Conservation (phyloP, 2,888 invertebrate genomes). For the Limenitis arthemis region DNA sequence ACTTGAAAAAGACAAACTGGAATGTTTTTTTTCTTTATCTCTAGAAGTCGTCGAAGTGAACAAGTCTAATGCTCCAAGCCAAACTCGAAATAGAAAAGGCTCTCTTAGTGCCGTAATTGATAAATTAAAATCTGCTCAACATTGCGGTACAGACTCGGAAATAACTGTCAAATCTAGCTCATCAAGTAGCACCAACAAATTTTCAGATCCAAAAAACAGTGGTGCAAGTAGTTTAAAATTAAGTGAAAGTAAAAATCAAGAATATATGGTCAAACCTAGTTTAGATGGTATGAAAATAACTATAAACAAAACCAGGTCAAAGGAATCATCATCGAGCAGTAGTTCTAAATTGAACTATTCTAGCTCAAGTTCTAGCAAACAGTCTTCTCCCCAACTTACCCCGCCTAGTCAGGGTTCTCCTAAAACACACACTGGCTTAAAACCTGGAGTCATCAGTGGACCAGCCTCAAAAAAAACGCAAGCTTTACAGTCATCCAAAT, state of each 20-base stretch:
- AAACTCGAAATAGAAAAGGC: conserved; percentile 79
- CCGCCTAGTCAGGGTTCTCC: conserved; percentile 76
- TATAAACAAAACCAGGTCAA: conserved; percentile 89
- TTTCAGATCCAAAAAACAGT: conserved; percentile 64
- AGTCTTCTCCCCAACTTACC: conserved; percentile 61
- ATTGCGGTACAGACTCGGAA: conserved; percentile 71
- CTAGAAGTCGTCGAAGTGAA: conserved; percentile 69
- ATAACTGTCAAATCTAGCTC: conserved; percentile 62
- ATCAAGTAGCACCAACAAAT: conserved; percentile 53
- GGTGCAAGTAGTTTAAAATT: conserved; percentile 50
- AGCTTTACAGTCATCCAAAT: conserved; percentile 69
- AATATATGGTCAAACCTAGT: conserved; percentile 92
- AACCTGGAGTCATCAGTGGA: conserved; percentile 89
- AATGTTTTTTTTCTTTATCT: conserved; percentile 72
- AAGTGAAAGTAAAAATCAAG: conserved; percentile 77
- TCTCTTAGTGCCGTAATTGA: conserved; percentile 90
- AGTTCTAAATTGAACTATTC: conserved; percentile 61
- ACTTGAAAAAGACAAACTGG: conserved; percentile 61
- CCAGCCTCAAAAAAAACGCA: conserved; percentile 89
- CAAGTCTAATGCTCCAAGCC: conserved; percentile 72
- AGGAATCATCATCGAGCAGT: conserved; percentile 75
- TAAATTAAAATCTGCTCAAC: conserved; percentile 85
- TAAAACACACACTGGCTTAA: conserved; percentile 86
- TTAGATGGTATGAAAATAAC: conserved; percentile 93
- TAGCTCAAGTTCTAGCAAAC: conserved; percentile 59